Evolutionary conservation across 2,888 invertebrate genomes (phyloP).

Genomic region (Pterostichus niger): DNA sequence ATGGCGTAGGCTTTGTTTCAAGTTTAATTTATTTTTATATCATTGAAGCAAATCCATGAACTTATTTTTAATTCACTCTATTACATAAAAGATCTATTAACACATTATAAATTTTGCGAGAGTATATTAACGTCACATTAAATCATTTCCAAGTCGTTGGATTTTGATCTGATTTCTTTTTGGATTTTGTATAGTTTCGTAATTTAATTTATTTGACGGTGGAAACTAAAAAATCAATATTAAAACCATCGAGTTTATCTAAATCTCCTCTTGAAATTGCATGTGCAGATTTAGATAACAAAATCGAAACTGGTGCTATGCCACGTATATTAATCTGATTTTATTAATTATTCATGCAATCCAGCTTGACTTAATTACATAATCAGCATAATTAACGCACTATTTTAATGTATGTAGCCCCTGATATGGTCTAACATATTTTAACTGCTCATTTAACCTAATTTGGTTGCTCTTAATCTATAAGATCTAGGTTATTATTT

Average conservation of each 20-base stretch:
- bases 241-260: not conserved
- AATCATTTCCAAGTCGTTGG: not conserved
- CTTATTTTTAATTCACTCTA: conserved; percentile 41
- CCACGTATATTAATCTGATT: not conserved
- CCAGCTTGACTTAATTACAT: not conserved
- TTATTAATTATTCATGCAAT: conserved; percentile 12
- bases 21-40: conserved; percentile 41
- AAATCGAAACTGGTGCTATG: not conserved
- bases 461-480: conserved; percentile 1
- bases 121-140: conserved; percentile 12
- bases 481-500: not conserved
- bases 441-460: not conserved
- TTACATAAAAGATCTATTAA: not conserved
- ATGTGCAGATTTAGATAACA: not conserved
- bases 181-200: not conserved
- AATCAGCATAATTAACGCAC: conserved; percentile 3
- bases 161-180: not conserved
- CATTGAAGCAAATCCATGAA: conserved; percentile 54
- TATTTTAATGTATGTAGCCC: not conserved
- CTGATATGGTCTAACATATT: not conserved
- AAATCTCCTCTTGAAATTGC: not conserved
- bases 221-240: not conserved
- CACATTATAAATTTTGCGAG: not conserved
- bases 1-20: conserved; percentile 57
- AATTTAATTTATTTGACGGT: not conserved